Base-by-base conservation (phyloP, 2,113 vertebrate genomes). In the Thomomys bottae region DNA sequence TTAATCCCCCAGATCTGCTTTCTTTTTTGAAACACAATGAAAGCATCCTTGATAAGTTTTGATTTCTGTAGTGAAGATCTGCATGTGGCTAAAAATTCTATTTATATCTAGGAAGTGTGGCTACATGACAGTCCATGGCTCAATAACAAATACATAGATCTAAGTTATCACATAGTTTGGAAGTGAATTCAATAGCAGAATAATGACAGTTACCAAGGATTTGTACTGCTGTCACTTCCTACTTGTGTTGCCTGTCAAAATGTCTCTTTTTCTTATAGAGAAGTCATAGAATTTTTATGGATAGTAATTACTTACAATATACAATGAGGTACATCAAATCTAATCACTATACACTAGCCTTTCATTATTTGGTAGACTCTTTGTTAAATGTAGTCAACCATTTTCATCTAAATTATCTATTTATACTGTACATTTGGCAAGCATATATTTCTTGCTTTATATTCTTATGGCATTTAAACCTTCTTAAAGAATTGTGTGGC, bases 141-240 rank as follows among this genome's bases (percentile, higher is more conserved):
- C 96, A 91, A 76, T 91, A 94, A 92, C 96, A 97, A 96, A 67
- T n/a, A 94, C 24, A 45, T 68, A 94, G 96, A 94, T 97, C 95
- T 96, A 92, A 97, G 96, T 96, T 96, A 97, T 83, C 94, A 84
- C 91, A 93, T 90, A 97, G 94, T 97, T 97, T 97, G 90, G 96
- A 97, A 94, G 95, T 67, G 97, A 98, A 98, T 97, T 97, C 97
- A 98, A 95, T 97, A 98, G 96, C 93, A 96, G 95, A 96, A 98
- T 97, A 98, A 98, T 98, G 97, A 97, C 97, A 97, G 98, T 97
- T 98, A 97, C 98, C 96, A 97, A 97, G 97, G 98, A 97, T 97
- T 96, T 97, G 89, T 96, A 95, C 97, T 95, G 94, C 96, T 97
- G 96, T 97, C 85, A 12, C 96, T 97, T 96, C 84, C 94, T 96